These are phyloP conservation scores for Poeciliopsis occidentalis DNA, from an alignment of 2,113 vertebrate species.

Conservation along the genomic window DNA sequence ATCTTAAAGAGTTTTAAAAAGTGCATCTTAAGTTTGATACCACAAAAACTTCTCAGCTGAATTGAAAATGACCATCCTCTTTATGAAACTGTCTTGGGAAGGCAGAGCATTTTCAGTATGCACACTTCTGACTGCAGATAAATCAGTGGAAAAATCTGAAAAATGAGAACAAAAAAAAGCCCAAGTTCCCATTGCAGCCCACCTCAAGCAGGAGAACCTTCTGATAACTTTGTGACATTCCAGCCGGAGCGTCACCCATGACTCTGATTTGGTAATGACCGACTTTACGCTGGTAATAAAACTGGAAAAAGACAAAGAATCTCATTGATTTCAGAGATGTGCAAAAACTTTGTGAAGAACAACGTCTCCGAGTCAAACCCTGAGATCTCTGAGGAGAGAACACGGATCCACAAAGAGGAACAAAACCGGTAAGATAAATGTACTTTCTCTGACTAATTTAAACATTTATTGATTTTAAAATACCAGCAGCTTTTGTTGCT, in stretches of 20 bases:
- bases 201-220: slow-evolving; percentile 2
- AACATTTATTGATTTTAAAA: background rate
- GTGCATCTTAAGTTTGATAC: too few relatives aligned
- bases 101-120: too few relatives aligned
- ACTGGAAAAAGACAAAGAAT: slow-evolving; percentile 58
- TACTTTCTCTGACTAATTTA: background rate
- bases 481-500: background rate
- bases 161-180: background rate
- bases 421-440: slow-evolving; percentile 48
- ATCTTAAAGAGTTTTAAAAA: background rate
- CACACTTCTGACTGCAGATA: background rate
- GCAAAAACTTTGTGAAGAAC: slow-evolving; percentile 31
- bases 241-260: slow-evolving; percentile 69
- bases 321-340: slow-evolving; percentile 54
- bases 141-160: background rate
- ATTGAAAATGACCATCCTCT: background rate
- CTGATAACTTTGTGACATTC: slow-evolving; percentile 53
- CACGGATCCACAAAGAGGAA: slow-evolving; percentile 10
- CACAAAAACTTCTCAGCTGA: background rate
- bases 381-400: slow-evolving; percentile 22
- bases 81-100: too few relatives aligned
- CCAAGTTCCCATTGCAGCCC: background rate
- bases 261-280: slow-evolving; percentile 78
- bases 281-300: slow-evolving; percentile 76
- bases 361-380: slow-evolving; percentile 46